Evolutionary conservation across 2,113 vertebrate genomes (phyloP).

Genomic region (Proterorhinus semilunaris): DNA sequence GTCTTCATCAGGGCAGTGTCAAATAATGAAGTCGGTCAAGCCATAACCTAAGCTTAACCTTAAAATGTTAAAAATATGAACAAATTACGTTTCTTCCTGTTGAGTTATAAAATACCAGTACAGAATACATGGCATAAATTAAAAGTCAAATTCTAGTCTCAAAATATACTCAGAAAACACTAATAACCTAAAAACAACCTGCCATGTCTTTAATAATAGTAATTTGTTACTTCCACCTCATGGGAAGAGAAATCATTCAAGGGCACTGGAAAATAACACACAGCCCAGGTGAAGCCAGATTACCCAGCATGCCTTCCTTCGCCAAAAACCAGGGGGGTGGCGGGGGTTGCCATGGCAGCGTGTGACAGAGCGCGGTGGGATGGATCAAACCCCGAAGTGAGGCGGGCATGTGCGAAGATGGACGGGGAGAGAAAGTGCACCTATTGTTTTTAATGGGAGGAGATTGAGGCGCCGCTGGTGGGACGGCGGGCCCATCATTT

Average conservation of each 20-base stretch:
- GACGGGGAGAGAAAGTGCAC: slow-evolving; percentile 39
- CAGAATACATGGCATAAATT: background rate
- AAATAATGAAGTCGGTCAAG: too few species aligned
- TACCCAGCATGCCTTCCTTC: slow-evolving; percentile 59
- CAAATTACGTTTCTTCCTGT: too few species aligned
- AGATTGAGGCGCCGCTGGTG: slow-evolving; percentile 17
- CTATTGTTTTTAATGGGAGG: slow-evolving; percentile 14
- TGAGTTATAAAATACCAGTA: too few species aligned
- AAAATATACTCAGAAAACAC: background rate
- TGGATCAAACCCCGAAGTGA: slow-evolving; percentile 29
- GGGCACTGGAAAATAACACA: slow-evolving; percentile 52
- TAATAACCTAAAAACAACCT: background rate
- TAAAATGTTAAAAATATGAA: too few species aligned
- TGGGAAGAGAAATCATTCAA: slow-evolving; percentile 44
- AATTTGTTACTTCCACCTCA: slow-evolving; percentile 1
- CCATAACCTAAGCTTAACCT: too few species aligned
- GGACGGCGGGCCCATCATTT: slow-evolving; percentile 33
- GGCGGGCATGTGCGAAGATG: slow-evolving; percentile 28
- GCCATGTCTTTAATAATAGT: background rate
- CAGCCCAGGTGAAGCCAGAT: slow-evolving; percentile 61
- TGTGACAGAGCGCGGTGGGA: slow-evolving; percentile 16
- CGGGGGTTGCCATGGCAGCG: slow-evolving; percentile 60
- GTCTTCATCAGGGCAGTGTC: too few species aligned
- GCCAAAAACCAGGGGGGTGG: slow-evolving; percentile 9
- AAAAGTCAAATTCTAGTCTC: background rate